Conservation (phyloP, 2,797 vertebrate species). For the Buceros bicornis region DNA sequence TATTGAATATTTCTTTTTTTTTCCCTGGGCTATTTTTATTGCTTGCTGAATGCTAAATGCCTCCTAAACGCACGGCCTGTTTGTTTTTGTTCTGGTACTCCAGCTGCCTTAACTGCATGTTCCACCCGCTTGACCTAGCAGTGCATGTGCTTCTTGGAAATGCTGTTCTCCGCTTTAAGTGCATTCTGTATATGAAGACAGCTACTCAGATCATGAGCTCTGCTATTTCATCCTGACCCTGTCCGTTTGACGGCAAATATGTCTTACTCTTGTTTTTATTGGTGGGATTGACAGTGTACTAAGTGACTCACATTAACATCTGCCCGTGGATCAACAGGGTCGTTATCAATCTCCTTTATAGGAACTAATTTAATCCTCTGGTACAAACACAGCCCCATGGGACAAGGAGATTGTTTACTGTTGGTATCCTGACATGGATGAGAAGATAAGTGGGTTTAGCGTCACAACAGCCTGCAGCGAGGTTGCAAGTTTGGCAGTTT, state of each 20-base stretch:
- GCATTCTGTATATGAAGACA: not conserved
- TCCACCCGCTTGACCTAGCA: not conserved
- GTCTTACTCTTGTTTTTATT: not conserved
- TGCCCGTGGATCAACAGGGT: not conserved
- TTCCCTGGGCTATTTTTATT: not conserved
- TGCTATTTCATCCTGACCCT: not conserved
- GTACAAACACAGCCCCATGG: not conserved
- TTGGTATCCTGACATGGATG: not conserved
- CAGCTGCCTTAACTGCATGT: constrained; percentile 39
- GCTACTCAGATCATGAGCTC: constrained; percentile 8
- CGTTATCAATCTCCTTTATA: not conserved
- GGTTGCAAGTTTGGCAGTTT: not conserved
- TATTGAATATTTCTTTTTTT: not conserved
- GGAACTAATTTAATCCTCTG: constrained; percentile 3
- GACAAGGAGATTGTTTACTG: constrained; percentile 14
- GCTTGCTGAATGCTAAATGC: not conserved
- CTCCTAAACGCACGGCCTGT: not conserved
- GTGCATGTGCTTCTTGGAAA: not conserved
- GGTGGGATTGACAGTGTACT: fast-evolving
- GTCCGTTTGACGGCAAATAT: not conserved
- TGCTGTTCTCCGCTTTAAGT: not conserved
- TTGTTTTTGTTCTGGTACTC: not conserved
- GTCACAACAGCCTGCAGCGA: fast-evolving
- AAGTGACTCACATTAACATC: not conserved
- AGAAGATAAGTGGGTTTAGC: constrained; percentile 51